Conservation (phyloP, 2,797 vertebrate genomes). For the Mionectes olivaceus region DNA sequence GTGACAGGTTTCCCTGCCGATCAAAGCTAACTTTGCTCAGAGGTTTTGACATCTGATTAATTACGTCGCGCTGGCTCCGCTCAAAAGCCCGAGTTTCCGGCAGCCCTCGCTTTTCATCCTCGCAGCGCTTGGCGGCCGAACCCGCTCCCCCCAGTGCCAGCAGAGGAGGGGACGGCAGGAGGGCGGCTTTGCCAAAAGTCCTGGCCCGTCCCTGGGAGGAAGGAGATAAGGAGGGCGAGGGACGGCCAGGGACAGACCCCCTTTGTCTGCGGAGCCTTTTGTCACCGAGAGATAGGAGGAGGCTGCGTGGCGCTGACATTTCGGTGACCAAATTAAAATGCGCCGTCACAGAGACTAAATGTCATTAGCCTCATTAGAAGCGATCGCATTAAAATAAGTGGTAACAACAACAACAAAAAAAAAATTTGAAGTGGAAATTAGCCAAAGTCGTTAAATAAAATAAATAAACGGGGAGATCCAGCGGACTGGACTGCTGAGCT, state of each 20-base stretch:
- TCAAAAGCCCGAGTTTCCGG: background rate
- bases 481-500: background rate
- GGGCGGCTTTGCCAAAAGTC: conserved; percentile 7
- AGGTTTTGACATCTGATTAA: conserved; percentile 62
- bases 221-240: conserved; percentile 65
- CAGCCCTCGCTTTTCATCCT: conserved; percentile 43
- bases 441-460: conserved; percentile 55
- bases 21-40: conserved; percentile 37
- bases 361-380: conserved; percentile 82
- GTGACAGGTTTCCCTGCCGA: conserved; percentile 2
- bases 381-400: conserved; percentile 76
- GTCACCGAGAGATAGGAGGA: conserved; percentile 65
- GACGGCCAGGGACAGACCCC: background rate
- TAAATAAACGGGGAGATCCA: conserved; percentile 18
- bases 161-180: background rate
- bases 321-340: conserved; percentile 79
- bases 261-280: conserved; percentile 66
- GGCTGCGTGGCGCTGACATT: conserved; percentile 74
- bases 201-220: background rate
- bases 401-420: background rate
- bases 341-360: conserved; percentile 75
- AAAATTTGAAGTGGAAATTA: conserved; percentile 64
- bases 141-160: background rate
- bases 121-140: background rate
- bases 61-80: background rate